These are phyloP conservation scores for Drosophila rellima DNA, from an alignment of 2,888 invertebrate species.

Conservation along the genomic window DNA sequence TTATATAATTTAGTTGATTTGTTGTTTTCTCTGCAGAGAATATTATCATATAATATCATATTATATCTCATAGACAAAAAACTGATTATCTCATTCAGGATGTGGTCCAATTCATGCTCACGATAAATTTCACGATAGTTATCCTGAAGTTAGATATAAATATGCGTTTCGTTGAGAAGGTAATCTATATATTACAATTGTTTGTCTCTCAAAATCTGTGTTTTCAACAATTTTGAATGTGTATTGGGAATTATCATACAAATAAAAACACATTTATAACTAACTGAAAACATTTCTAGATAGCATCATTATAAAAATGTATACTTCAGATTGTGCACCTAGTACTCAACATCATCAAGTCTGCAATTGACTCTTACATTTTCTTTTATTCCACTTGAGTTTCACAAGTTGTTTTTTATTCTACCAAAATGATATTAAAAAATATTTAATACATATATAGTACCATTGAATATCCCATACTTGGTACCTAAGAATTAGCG, in stretches of 20 bases:
- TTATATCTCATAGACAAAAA: neutral
- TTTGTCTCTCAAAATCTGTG: neutral
- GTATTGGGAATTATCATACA: neutral
- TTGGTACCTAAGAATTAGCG: constrained; percentile 13
- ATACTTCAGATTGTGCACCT: neutral
- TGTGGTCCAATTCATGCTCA: neutral
- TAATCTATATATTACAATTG: neutral
- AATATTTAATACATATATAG: neutral
- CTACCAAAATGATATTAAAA: constrained; percentile 13
- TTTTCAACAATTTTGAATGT: neutral
- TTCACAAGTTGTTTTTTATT: neutral
- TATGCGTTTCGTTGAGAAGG: neutral
- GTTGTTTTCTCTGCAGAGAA: neutral
- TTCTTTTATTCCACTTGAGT: neutral
- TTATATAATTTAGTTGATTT: constrained; percentile 1
- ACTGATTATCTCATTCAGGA: neutral
- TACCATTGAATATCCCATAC: constrained; percentile 3
- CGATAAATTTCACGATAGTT: neutral
- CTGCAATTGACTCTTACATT: neutral
- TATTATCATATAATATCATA: too few relatives aligned
- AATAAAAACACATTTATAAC: neutral
- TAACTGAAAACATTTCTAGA: constrained; percentile 10
- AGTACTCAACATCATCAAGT: neutral
- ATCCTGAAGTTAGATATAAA: neutral
- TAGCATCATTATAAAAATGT: constrained; percentile 13